Conservation (phyloP, 1,140 invertebrate species). For the Drosophila lowei region DNA sequence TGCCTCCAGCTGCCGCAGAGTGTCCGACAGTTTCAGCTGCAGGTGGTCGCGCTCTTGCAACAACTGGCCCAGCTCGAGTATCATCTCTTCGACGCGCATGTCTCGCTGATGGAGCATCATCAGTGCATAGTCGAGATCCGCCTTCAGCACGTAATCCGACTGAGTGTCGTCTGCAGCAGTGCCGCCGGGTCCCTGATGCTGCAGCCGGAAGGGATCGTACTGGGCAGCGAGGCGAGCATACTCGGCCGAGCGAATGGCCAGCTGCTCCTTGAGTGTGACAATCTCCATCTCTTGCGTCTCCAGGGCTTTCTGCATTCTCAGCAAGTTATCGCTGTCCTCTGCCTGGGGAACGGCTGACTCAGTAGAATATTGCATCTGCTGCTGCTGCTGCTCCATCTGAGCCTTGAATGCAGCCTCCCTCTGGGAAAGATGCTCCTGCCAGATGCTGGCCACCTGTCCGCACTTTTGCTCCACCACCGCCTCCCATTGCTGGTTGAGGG, state of each 20-base stretch:
- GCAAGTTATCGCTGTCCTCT: constrained; percentile 35
- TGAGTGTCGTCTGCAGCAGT: constrained; percentile 39
- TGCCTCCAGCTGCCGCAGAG: constrained; percentile 89
- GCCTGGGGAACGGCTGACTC: background rate
- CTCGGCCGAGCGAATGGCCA: constrained; percentile 84
- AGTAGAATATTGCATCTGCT: background rate
- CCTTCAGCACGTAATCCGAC: constrained; percentile 83
- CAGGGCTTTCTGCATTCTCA: constrained; percentile 85
- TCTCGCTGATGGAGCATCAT: constrained; percentile 95
- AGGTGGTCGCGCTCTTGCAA: constrained; percentile 93
- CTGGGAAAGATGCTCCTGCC: constrained; percentile 86
- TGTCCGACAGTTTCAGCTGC: constrained; percentile 91
- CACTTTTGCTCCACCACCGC: constrained; percentile 86
- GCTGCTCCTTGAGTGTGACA: constrained; percentile 86
- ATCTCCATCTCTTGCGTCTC: constrained; percentile 88
- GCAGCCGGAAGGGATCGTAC: constrained; percentile 80
- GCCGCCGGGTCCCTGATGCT: constrained; percentile 45
- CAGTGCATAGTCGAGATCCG: constrained; percentile 91
- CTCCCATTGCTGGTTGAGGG: constrained; percentile 83
- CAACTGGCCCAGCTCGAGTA: constrained; percentile 91
- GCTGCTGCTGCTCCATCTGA: constrained; percentile 32
- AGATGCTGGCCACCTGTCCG: constrained; percentile 86
- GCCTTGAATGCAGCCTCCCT: constrained; percentile 85
- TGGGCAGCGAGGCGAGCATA: constrained; percentile 82
- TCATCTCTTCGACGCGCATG: constrained; percentile 94